Percentiles rank a stretch among this genome's conserved stretches.
Evolutionary conservation across 2,113 vertebrate genomes (phyloP).

Genomic region (Herpetotheres cachinnans): DNA sequence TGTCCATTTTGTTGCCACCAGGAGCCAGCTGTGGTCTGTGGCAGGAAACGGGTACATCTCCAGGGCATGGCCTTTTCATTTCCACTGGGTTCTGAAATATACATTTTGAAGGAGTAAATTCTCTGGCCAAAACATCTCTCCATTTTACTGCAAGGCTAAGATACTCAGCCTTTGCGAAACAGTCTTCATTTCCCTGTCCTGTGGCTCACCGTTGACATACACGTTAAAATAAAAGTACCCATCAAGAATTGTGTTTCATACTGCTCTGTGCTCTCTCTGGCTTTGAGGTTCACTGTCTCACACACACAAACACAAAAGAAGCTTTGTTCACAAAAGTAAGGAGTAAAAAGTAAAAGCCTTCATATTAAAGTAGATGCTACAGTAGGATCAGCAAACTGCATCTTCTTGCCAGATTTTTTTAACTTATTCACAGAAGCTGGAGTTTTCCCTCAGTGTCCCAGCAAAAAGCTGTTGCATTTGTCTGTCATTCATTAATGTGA

Average conservation of each 20-base stretch:
- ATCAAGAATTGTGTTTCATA: not conserved
- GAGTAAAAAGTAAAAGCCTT: too few species aligned
- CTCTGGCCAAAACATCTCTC: not conserved
- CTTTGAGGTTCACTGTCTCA: not conserved
- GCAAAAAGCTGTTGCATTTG: not conserved
- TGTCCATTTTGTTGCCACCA: not conserved
- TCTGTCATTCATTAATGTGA: not conserved
- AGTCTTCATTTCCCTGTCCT: not conserved
- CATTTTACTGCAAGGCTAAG: not conserved
- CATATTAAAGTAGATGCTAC: not conserved
- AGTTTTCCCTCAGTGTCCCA: not conserved
- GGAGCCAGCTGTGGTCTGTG: not conserved
- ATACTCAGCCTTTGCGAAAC: not conserved
- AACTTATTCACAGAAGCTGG: not conserved
- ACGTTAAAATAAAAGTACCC: not conserved
- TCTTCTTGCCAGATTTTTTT: not conserved
- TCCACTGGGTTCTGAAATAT: not conserved
- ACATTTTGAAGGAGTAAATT: not conserved
- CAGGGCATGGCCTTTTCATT: not conserved
- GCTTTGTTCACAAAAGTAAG: not conserved
- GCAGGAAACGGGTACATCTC: not conserved
- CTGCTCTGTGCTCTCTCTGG: not conserved
- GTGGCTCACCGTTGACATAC: not conserved
- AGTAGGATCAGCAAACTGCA: not conserved
- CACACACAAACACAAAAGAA: not conserved